Percentiles rank a stretch among this genome's conserved stretches.
Evolutionary conservation across 2,888 invertebrate species (phyloP).

Genomic region (Euspilapteryx auroguttella): DNA sequence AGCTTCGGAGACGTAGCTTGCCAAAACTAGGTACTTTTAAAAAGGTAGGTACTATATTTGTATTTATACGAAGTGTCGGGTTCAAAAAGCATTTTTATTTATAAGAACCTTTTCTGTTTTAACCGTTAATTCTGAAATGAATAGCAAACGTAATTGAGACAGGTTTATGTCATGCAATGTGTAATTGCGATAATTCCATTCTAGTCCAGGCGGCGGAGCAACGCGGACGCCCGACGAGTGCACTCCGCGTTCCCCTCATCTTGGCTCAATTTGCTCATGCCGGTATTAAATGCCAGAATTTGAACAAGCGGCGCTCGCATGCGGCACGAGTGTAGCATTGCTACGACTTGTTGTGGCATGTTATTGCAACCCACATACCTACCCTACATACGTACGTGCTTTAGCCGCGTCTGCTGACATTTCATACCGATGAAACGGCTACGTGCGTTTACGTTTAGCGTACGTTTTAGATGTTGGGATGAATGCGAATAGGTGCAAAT

Average conservation of each 20-base stretch:
- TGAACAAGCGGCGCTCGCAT: constrained; percentile 42
- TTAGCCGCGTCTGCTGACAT: constrained; percentile 23
- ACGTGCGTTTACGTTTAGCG: constrained; percentile 17
- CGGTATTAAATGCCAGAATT: constrained; percentile 42
- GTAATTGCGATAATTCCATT: constrained; percentile 22
- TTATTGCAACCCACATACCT: constrained; percentile 59
- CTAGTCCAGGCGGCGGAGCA: constrained; percentile 4
- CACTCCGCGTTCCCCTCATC: constrained; percentile 12
- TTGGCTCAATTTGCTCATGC: constrained; percentile 5
- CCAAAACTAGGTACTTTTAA: too few relatives aligned
- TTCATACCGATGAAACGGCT: constrained; percentile 53
- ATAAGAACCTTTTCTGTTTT: too few relatives aligned
- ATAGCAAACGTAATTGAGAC: too few relatives aligned
- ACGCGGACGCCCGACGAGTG: constrained; percentile 15
- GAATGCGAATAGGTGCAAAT: too few relatives aligned
- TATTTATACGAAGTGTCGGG: too few relatives aligned
- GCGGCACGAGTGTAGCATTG: constrained; percentile 48
- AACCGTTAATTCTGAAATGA: too few relatives aligned
- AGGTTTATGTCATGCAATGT: too few relatives aligned
- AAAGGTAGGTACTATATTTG: too few relatives aligned
- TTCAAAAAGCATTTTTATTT: too few relatives aligned
- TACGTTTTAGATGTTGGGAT: too few relatives aligned
- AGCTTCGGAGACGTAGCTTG: too few relatives aligned
- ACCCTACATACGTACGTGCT: constrained; percentile 22
- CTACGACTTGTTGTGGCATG: constrained; percentile 55